Conservation (phyloP, 2,113 vertebrate species). For the Chaenocephalus aceratus region DNA sequence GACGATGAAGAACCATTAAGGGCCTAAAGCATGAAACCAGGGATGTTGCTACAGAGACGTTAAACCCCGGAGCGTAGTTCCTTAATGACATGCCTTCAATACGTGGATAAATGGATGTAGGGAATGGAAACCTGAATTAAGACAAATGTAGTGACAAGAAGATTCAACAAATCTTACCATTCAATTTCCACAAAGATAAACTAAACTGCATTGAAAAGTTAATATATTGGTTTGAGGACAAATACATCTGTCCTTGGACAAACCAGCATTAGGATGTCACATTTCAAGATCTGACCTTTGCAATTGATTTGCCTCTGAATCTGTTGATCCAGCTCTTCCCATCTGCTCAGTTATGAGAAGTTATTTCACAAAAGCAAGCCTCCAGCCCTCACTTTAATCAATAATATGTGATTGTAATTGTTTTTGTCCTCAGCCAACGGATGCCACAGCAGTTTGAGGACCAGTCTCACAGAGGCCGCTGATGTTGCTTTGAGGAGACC, state of each 20-base stretch:
- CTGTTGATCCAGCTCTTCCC: neutral
- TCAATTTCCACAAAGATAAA: neutral
- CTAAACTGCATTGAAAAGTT: neutral
- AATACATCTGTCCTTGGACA: neutral
- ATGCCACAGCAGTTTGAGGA: constrained; percentile 17
- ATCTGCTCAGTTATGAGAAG: neutral
- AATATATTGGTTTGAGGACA: neutral
- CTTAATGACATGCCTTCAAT: neutral
- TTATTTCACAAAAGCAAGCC: neutral
- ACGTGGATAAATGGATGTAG: neutral
- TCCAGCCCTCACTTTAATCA: neutral
- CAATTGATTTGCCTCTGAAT: neutral
- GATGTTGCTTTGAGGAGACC: constrained; percentile 49
- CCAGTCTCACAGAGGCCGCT: neutral
- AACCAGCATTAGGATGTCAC: neutral
- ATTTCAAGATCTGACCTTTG: neutral
- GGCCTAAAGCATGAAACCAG: constrained; percentile 12
- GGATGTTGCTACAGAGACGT: neutral
- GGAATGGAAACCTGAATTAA: neutral
- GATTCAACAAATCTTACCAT: neutral
- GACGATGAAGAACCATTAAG: constrained; percentile 21
- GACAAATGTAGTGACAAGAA: neutral
- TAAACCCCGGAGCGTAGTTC: neutral
- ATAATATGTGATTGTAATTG: neutral
- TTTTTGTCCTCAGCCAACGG: constrained; percentile 37